Conservation (phyloP, 1,140 invertebrate species). For the Microplitis demolitor region DNA sequence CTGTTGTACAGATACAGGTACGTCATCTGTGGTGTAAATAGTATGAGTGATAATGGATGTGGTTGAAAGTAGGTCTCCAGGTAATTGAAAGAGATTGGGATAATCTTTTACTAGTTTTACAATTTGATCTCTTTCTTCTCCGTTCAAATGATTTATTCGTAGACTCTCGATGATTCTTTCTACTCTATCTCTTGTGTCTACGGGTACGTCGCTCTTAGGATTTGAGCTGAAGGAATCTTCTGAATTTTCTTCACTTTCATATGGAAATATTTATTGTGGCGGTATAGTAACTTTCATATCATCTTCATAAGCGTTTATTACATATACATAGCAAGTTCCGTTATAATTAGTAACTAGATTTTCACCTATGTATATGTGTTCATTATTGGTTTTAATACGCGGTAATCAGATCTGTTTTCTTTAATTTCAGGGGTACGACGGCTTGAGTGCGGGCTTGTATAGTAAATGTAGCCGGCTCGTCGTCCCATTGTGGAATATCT, state of each 20-base stretch:
- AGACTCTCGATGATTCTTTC: neutral
- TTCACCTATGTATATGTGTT: neutral
- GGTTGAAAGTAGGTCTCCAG: neutral
- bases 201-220: neutral
- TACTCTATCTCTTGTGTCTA: neutral
- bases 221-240: neutral
- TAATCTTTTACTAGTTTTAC: neutral
- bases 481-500: too few relatives aligned
- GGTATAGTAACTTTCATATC: neutral
- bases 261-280: neutral
- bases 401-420: too few relatives aligned
- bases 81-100: neutral
- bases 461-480: too few relatives aligned
- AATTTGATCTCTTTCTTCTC: neutral
- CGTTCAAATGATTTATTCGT: neutral
- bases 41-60: neutral
- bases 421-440: too few relatives aligned
- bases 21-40: neutral
- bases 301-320: neutral
- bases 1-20: neutral
- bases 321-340: neutral
- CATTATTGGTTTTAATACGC: neutral
- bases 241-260: neutral
- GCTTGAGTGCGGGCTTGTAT: too few relatives aligned
- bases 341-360: neutral